Evolutionary conservation across 2,797 vertebrate genomes (phyloP).

Genomic region (Gorsachius magnificus): DNA sequence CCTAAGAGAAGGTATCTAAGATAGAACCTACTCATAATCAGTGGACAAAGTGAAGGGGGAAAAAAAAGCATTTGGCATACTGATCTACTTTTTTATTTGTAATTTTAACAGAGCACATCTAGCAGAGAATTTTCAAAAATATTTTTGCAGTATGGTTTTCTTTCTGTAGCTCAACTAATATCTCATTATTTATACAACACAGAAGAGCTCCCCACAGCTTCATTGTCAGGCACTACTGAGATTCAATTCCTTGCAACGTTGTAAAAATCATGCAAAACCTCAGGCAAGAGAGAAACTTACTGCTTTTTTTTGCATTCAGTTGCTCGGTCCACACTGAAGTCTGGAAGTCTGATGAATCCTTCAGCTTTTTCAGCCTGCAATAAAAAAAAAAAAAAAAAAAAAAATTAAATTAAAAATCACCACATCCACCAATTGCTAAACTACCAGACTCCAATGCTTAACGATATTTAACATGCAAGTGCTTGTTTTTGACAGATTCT

Average conservation of each 20-base stretch:
- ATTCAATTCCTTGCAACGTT: background rate
- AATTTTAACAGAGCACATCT: background rate
- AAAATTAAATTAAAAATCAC: background rate
- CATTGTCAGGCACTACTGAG: background rate
- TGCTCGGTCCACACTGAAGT: conserved; percentile 92
- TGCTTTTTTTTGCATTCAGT: conserved; percentile 97
- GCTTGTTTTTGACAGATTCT: conserved; percentile 2
- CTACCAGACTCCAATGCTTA: background rate
- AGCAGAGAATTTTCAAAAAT: background rate
- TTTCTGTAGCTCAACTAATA: conserved; percentile 31
- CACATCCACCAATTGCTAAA: background rate
- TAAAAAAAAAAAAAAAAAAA: conserved; percentile 27
- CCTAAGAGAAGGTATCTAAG: background rate
- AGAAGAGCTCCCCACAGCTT: background rate
- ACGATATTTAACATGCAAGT: background rate
- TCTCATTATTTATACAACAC: conserved; percentile 29
- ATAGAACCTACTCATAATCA: background rate
- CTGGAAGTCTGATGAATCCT: conserved; percentile 92
- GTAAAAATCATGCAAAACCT: background rate
- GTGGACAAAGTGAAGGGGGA: background rate
- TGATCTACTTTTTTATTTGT: background rate
- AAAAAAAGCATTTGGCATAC: background rate
- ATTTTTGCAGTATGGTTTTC: background rate
- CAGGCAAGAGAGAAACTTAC: conserved; percentile 79
- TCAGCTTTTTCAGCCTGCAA: conserved; percentile 95